These are phyloP conservation scores for Micromesistius poutassou DNA, from an alignment of 2,797 vertebrate genomes.

Conservation along the genomic window DNA sequence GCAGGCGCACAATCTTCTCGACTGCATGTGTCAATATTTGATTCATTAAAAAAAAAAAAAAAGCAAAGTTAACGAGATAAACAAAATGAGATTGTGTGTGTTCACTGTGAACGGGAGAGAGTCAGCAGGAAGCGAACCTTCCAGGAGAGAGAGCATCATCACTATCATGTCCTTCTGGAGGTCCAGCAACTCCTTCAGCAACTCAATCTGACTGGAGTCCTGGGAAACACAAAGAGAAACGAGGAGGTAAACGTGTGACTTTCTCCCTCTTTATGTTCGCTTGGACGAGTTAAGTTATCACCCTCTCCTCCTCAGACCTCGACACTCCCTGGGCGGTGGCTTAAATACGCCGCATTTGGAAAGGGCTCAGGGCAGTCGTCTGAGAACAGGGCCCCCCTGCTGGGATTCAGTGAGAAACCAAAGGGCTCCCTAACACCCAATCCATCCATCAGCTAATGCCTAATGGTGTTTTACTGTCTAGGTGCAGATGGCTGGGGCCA, in stretches of 20 bases:
- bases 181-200: constrained; percentile 96
- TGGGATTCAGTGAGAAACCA: constrained; percentile 22
- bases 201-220: constrained; percentile 98
- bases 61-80: background rate
- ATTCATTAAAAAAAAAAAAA: background rate
- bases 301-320: background rate
- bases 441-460: constrained; percentile 63
- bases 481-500: constrained; percentile 66
- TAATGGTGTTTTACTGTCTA: constrained; percentile 64
- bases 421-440: constrained; percentile 43
- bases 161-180: constrained; percentile 99
- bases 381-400: constrained; percentile 26
- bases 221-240: constrained; percentile 56
- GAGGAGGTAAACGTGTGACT: background rate
- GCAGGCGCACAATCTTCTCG: background rate
- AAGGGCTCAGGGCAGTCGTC: constrained; percentile 46
- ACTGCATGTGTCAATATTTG: background rate
- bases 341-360: constrained; percentile 26
- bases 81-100: background rate
- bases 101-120: background rate
- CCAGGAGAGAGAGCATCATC: constrained; percentile 96
- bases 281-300: background rate
- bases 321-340: background rate
- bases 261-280: constrained; percentile 32
- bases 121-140: constrained; percentile 77